Percentiles rank a stretch among this genome's conserved stretches.
phyloP scores from a whole-genome alignment of 2,797 vertebrate species.

The Anabacerthia variegaticeps region DNA sequence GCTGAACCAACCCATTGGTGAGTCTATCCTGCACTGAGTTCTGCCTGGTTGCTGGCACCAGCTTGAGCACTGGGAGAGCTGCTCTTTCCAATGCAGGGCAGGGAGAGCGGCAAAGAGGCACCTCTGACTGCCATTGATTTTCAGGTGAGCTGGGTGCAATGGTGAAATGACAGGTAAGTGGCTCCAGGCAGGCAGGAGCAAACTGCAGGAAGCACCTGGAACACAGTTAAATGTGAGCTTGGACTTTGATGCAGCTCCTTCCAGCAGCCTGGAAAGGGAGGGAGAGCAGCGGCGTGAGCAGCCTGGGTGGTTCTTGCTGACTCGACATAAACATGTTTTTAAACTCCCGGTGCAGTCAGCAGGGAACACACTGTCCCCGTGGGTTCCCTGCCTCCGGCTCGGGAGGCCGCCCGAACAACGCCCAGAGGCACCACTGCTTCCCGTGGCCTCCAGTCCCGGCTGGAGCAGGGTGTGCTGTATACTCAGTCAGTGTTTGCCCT shows the following conservation, averaged over 20 bases:
- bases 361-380: conserved; percentile 55
- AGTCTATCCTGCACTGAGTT: not conserved
- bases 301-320: not conserved
- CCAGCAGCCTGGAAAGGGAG: not conserved
- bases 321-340: conserved; percentile 68
- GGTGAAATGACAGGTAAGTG: not conserved
- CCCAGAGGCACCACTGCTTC: not conserved
- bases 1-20: not conserved
- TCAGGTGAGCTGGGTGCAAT: not conserved
- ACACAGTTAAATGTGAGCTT: not conserved
- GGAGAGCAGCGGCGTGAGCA: not conserved
- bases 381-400: conserved; percentile 2
- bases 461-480: not conserved
- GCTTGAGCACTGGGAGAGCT: not conserved
- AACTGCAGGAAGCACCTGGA: not conserved
- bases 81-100: accelerated
- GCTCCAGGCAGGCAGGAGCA: not conserved
- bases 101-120: not conserved
- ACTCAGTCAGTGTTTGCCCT: not conserved
- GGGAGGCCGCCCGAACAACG: not conserved
- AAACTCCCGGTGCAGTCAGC: not conserved
- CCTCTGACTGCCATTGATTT: not conserved
- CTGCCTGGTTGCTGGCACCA: accelerated
- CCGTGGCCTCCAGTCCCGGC: accelerated
- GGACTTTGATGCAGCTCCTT: conserved; percentile 13